Conservation (phyloP, 1,140 invertebrate species). For the Alviniconcha marisindica region DNA sequence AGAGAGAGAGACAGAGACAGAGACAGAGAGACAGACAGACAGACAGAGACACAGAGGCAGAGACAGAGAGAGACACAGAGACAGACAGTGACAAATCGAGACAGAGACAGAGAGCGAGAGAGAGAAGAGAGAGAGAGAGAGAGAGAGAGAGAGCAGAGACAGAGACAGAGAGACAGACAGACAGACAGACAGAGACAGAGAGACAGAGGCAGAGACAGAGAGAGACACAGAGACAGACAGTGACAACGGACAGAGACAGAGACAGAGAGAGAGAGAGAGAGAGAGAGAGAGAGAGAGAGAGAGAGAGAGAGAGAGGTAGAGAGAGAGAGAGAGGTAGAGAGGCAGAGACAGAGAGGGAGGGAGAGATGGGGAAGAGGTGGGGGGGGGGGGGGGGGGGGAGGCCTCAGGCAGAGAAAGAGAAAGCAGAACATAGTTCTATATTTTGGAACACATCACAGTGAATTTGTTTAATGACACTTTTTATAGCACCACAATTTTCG, state of each 20-base stretch:
- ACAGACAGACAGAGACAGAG: too few relatives aligned
- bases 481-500: too few relatives aligned
- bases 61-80: too few relatives aligned
- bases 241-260: constrained; percentile 10
- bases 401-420: constrained; percentile 15
- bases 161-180: too few relatives aligned
- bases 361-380: background rate
- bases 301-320: constrained; percentile 27
- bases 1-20: too few relatives aligned
- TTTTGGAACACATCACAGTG: background rate
- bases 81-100: too few relatives aligned
- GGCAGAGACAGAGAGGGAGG: constrained; percentile 2
- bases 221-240: constrained; percentile 3
- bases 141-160: too few relatives aligned
- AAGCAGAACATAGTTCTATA: background rate
- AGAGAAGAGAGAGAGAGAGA: too few relatives aligned
- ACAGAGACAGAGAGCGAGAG: too few relatives aligned
- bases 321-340: constrained; percentile 37
- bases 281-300: background rate
- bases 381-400: background rate
- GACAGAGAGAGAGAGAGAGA: constrained; percentile 40
- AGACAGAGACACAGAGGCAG: too few relatives aligned
- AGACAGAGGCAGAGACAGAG: background rate
- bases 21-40: too few relatives aligned
- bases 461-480: too few relatives aligned